These are phyloP conservation scores for Philopedon plagiatum DNA, from an alignment of 2,888 invertebrate species.

Conservation along the genomic window DNA sequence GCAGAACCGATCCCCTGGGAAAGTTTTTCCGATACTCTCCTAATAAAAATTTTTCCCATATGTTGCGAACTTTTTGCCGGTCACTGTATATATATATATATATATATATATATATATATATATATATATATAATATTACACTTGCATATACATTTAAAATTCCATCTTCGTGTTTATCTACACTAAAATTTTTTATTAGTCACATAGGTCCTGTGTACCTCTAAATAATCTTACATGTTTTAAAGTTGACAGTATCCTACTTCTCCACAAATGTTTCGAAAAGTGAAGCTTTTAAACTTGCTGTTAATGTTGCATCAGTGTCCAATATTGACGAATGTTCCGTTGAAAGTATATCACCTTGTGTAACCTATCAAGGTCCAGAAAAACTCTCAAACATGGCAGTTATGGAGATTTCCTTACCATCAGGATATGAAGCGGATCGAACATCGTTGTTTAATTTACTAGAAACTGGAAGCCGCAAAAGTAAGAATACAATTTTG, in stretches of 20 bases:
- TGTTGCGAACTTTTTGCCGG: too few species aligned
- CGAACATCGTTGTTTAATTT: constrained; percentile 73
- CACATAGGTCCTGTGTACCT: too few species aligned
- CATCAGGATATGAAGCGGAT: constrained; percentile 77
- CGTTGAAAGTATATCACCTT: constrained; percentile 66
- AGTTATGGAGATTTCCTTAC: constrained; percentile 74
- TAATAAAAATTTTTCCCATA: too few species aligned
- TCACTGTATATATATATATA: too few species aligned
- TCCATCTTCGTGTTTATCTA: too few species aligned
- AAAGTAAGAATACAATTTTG: constrained; percentile 54
- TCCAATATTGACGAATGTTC: constrained; percentile 69
- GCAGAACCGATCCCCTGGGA: too few species aligned
- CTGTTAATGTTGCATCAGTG: constrained; percentile 67
- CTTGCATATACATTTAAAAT: too few species aligned
- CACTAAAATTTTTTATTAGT: too few species aligned
- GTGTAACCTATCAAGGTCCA: constrained; percentile 64
- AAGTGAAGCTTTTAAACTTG: constrained; percentile 71
- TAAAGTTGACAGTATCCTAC: constrained; percentile 70
- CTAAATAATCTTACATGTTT: too few species aligned
- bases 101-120: too few species aligned
- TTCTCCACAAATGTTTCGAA: constrained; percentile 69
- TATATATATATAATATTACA: too few species aligned
- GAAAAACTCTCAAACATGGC: constrained; percentile 75
- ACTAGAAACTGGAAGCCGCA: constrained; percentile 63
- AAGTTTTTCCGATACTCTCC: too few species aligned